Conservation (phyloP, 2,888 invertebrate genomes). For the Linnaemya tessellans region DNA sequence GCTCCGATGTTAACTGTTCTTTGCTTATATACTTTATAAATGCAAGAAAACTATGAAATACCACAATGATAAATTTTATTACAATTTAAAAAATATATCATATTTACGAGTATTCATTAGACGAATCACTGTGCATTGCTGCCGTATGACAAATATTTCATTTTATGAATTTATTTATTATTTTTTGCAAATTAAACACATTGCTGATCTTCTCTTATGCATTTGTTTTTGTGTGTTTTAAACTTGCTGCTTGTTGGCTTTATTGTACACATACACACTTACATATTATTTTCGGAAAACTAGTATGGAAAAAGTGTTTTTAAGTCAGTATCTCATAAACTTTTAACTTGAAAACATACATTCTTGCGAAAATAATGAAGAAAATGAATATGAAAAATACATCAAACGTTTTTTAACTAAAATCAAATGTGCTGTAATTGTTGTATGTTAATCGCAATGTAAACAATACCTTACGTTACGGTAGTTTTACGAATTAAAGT, state of each 20-base stretch:
- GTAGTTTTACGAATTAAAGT: slow-evolving; percentile 41
- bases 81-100: not conserved
- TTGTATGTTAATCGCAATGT: slow-evolving; percentile 40
- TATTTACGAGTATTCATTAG: not conserved
- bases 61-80: too few species aligned
- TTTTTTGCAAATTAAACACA: slow-evolving; percentile 49
- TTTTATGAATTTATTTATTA: slow-evolving; percentile 39
- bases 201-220: slow-evolving; percentile 55
- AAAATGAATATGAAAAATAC: slow-evolving; percentile 19
- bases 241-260: slow-evolving; percentile 21
- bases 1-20: too few species aligned
- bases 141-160: slow-evolving; percentile 61
- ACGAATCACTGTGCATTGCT: slow-evolving; percentile 15
- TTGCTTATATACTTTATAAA: too few species aligned
- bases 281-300: slow-evolving; percentile 55
- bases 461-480: slow-evolving; percentile 35
- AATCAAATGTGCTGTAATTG: slow-evolving; percentile 18
- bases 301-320: slow-evolving; percentile 64
- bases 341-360: slow-evolving; percentile 57
- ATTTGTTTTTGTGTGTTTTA: slow-evolving; percentile 8
- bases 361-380: slow-evolving; percentile 32
- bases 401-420: slow-evolving; percentile 17
- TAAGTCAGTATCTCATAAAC: slow-evolving; percentile 70
- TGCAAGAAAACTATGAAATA: too few species aligned
- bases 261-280: not conserved